phyloP scores from a whole-genome alignment of 2,113 vertebrate species.

The Riparia riparia region DNA sequence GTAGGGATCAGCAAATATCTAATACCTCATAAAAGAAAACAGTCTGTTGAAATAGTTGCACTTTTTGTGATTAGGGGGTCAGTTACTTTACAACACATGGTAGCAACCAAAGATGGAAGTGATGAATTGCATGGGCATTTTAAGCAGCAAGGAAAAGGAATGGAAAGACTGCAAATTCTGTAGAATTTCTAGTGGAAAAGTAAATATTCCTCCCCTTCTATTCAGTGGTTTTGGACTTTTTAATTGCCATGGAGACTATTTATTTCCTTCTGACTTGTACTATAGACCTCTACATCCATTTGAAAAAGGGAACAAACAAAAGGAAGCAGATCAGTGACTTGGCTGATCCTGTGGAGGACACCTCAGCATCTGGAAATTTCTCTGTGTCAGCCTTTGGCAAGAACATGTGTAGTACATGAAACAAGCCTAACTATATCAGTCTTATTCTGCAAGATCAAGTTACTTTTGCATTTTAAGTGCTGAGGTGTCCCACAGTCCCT shows the following conservation, averaged over 20 bases:
- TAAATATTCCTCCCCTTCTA: neutral
- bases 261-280: neutral
- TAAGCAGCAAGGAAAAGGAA: neutral
- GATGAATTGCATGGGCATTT: neutral
- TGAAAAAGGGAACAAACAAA: neutral
- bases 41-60: neutral
- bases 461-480: conserved; percentile 37
- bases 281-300: neutral
- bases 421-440: neutral
- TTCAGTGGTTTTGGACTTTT: neutral
- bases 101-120: neutral
- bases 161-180: neutral
- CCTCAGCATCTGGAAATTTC: conserved; percentile 35
- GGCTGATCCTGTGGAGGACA: neutral
- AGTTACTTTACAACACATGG: neutral
- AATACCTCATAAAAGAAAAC: neutral
- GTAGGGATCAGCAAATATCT: neutral
- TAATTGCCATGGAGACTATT: neutral
- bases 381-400: neutral
- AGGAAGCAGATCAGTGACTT: neutral
- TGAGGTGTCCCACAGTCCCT: conserved; percentile 77
- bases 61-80: neutral
- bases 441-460: neutral
- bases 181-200: neutral
- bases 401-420: neutral